Conservation (phyloP, 2,888 invertebrate species). For the Eulithis testata region DNA sequence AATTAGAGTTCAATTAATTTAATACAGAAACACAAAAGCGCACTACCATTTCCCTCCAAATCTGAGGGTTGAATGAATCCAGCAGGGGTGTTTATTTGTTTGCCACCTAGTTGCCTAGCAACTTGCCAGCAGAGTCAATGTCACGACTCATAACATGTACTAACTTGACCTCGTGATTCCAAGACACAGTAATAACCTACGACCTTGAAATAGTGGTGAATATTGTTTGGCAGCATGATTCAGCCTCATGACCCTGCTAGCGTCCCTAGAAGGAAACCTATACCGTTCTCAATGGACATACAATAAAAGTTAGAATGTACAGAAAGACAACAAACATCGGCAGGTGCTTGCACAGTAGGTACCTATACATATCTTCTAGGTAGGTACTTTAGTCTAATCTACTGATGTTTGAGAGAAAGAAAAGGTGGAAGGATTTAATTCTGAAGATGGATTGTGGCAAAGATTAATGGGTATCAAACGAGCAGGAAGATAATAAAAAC, state of each 20-base stretch:
- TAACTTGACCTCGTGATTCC: slow-evolving; percentile 62
- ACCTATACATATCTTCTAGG: no score
- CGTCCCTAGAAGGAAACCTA: not conserved
- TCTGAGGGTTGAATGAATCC: slow-evolving; percentile 58
- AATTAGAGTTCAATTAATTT: no score
- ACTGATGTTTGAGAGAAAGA: no score
- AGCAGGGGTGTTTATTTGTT: slow-evolving; percentile 61
- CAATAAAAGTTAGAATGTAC: no score
- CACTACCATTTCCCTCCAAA: slow-evolving; percentile 39
- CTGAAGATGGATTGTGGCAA: no score
- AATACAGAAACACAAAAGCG: slow-evolving; percentile 1
- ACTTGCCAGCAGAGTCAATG: slow-evolving; percentile 73
- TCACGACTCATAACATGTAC: slow-evolving; percentile 63
- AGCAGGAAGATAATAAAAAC: no score
- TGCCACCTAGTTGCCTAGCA: slow-evolving; percentile 60
- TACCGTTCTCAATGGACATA: no score
- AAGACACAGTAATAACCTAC: slow-evolving; percentile 23
- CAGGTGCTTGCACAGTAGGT: no score
- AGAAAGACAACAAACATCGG: no score
- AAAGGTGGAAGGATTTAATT: no score
- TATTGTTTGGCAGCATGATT: not conserved
- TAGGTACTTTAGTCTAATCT: no score
- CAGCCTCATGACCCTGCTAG: not conserved
- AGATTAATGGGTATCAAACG: no score
- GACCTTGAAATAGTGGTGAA: slow-evolving; percentile 17